Evolutionary conservation across 1,140 invertebrate genomes (phyloP), one percentile per base, ranked within the genome.

Genomic region (Ectropis grisescens): DNA sequence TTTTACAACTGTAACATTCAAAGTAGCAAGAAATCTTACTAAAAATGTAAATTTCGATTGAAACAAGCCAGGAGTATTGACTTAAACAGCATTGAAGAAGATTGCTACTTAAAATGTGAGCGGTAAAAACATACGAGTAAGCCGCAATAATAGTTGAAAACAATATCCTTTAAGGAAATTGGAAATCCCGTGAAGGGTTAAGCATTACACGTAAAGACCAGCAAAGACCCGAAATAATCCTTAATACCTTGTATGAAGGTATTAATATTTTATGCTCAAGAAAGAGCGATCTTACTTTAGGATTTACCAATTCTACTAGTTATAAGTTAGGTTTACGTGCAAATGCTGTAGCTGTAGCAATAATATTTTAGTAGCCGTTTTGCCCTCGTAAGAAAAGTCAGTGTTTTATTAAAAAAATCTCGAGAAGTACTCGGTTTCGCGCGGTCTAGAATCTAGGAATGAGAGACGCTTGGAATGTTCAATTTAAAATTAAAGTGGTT

Each of bases 381-480:
- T 47, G 61, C 65, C 68, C 70, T 79, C 60, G 66, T 75, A 57
- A 57, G 64, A 60, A 60, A 55, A 68, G 58, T 71, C 49, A 54
- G 68, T 72, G 67, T 75, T 78, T 79, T 74, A 76, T 71, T 69
- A 72, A 79, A 72, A 78, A 76, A 64, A n/a, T n/a, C 47, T 65
- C 67, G 68, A 76, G n/a, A n/a, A n/a, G n/a, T n/a, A n/a, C 74
- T 76, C 72, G 74, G 69, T 75, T 74, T 72, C 69, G 59, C 65
- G 51, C 52, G 32, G 50, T 47, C 46, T 56, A 41, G 54, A 48
- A 58, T 46, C 47, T 41, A 40, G 35, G n/a, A n/a, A 41, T 45
- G 31, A 47, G 37, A 48, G 43, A 53, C 46, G 43, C 55, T 60
- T 58, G 65, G 65, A 67, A 78, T 68, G 67, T 71, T 44, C 56